Evolutionary conservation across 2,797 vertebrate species (phyloP).

Genomic region (Peromyscus aztecus): DNA sequence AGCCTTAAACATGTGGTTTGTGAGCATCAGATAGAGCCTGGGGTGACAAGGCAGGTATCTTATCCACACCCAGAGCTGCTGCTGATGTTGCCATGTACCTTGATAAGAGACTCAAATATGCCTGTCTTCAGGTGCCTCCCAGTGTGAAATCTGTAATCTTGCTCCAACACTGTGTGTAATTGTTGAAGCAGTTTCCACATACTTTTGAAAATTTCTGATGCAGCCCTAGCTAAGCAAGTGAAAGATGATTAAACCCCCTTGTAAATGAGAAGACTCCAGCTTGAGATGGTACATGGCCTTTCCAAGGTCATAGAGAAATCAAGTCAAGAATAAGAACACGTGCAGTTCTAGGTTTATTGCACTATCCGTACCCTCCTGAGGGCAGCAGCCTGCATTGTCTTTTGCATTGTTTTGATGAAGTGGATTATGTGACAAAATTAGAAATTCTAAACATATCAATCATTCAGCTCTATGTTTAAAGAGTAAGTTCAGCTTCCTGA

Average conservation of each 20-base stretch:
- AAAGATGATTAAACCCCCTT: background rate
- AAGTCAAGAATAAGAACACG: background rate
- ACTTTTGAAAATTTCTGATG: background rate
- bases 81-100: accelerated
- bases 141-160: background rate
- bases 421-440: background rate
- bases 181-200: background rate
- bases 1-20: background rate
- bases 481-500: background rate
- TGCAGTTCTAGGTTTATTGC: background rate
- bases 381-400: accelerated
- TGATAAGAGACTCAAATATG: background rate
- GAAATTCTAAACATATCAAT: background rate
- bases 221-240: background rate
- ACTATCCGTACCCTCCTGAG: background rate
- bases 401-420: background rate
- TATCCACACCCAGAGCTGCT: background rate
- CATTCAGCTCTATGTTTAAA: background rate
- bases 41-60: background rate
- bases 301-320: background rate
- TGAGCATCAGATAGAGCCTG: background rate
- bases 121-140: background rate
- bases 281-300: background rate
- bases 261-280: background rate
- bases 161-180: background rate